These are phyloP conservation scores for Brachypterus glaber DNA, from an alignment of 2,888 invertebrate genomes.

Conservation along the genomic window DNA sequence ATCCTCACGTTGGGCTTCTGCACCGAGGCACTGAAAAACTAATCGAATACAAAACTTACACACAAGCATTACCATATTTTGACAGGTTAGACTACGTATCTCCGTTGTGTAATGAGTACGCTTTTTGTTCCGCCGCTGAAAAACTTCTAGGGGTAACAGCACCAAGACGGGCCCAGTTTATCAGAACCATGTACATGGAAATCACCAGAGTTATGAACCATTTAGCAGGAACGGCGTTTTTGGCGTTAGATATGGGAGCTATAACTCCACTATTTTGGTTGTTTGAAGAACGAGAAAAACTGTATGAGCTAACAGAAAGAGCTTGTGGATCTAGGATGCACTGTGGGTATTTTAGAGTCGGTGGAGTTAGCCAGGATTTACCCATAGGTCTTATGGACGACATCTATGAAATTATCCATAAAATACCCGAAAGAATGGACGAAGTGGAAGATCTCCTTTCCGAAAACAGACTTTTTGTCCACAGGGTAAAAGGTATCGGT, in stretches of 20 bases:
- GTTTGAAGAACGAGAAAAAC: slow-evolving; percentile 80
- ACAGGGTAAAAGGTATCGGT: slow-evolving; percentile 66
- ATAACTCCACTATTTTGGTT: slow-evolving; percentile 88
- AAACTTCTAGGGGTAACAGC: slow-evolving; percentile 69
- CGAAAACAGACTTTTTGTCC: slow-evolving; percentile 63
- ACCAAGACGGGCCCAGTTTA: slow-evolving; percentile 70
- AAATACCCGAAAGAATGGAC: slow-evolving; percentile 66
- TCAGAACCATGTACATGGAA: slow-evolving; percentile 61
- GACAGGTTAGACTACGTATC: slow-evolving; percentile 84
- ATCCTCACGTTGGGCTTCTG: slow-evolving; percentile 78
- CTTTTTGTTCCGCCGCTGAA: slow-evolving; percentile 70
- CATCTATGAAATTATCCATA: slow-evolving; percentile 57
- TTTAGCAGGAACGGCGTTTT: slow-evolving; percentile 57
- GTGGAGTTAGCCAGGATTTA: slow-evolving; percentile 67
- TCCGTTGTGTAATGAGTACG: slow-evolving; percentile 72
- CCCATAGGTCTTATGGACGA: slow-evolving; percentile 73
- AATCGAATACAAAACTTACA: slow-evolving; percentile 81
- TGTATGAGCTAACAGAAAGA: slow-evolving; percentile 77
- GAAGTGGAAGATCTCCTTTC: slow-evolving; percentile 76
- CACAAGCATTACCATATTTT: slow-evolving; percentile 75
- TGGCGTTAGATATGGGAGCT: slow-evolving; percentile 73
- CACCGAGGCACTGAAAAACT: slow-evolving; percentile 86
- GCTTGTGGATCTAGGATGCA: slow-evolving; percentile 78
- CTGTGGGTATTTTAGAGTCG: slow-evolving; percentile 70
- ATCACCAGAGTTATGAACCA: slow-evolving; percentile 70